Evolutionary conservation across 35 echinoderm and acorn worm species (phyloP), one percentile per base, ranked within the genome.

Genomic region (Heliocidaris erythrogramma): DNA sequence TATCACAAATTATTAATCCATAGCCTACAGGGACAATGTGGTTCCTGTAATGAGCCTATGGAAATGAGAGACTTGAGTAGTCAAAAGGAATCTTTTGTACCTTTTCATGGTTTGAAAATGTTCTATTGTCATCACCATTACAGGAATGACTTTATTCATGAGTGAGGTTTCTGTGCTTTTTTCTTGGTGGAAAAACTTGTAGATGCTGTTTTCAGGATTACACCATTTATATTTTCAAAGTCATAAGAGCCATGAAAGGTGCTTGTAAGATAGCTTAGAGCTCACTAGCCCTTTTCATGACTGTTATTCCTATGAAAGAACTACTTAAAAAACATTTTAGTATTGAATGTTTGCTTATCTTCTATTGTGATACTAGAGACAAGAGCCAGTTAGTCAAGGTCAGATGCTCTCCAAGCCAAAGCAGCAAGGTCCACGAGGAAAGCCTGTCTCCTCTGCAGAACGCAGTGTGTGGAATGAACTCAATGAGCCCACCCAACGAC

Each of bases 351-450:
- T 42, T 42, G 35, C 35, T 47, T 30, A 10, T 30, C 13, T 30
- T 69, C 90, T 49, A 9, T 48, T 30, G 8, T 49, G 32, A 47
- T 32, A 27, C 13, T 48, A 86, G 32, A 48, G 52, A 21, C 30
- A 71, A 31, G 93, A 94, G 21, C 91, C 59, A 17, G 27, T 94
- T 29, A 94, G 14, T 89, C 92, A 85, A 88, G 93, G 59, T 47
- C 95, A 96, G 48, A 94, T 96, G 95, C 85, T 96, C 13, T 96
- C 95, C 48, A 96, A 53, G 59, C 92, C 95, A 94, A 96, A 94
- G 85, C 91, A 85, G 13, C 49, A 32, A 5, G 29, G 49, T 30
- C 48, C 31, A 30, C 10, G 48, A 48, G 91, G 91, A 24, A 48
- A 48, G 27, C 31, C 31, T 32, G 87, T 48, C 31, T 92, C 91